Evolutionary conservation across 2,113 vertebrate species (phyloP).

Genomic region (Gopherus evgoodei): DNA sequence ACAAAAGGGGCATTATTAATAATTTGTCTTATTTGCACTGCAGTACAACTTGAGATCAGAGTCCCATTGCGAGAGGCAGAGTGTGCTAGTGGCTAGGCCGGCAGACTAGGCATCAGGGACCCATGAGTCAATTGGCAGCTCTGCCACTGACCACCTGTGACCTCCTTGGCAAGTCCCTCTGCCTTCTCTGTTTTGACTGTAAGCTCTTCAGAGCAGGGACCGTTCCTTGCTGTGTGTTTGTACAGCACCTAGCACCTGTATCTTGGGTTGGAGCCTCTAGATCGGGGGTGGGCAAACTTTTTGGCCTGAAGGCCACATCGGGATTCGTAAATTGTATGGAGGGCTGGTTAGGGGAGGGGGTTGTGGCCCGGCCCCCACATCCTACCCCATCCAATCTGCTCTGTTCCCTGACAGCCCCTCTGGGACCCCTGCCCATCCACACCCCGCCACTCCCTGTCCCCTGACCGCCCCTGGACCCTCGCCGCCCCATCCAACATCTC

Average conservation of each 20-base stretch:
- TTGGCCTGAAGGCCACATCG: no score
- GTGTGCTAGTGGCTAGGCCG: neutral
- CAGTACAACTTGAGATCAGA: neutral
- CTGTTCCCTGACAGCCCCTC: no score
- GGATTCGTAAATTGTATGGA: no score
- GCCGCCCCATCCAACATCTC: no score
- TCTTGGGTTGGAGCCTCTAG: neutral
- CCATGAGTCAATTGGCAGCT: neutral
- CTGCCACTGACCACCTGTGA: neutral
- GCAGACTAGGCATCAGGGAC: neutral
- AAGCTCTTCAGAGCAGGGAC: neutral
- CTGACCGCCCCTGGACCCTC: no score
- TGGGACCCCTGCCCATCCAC: no score
- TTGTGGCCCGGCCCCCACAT: no score
- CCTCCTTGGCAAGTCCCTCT: neutral
- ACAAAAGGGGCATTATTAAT: neutral
- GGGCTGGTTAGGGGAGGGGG: no score
- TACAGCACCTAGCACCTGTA: neutral
- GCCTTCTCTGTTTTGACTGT: neutral
- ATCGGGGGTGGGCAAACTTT: no score
- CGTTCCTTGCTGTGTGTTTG: rapidly evolving
- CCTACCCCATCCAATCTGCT: no score
- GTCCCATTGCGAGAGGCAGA: neutral
- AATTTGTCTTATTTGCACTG: neutral
- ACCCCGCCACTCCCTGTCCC: rapidly evolving